phyloP scores from a whole-genome alignment of 1,140 invertebrate species.

The Ptiloglossa arizonensis region DNA sequence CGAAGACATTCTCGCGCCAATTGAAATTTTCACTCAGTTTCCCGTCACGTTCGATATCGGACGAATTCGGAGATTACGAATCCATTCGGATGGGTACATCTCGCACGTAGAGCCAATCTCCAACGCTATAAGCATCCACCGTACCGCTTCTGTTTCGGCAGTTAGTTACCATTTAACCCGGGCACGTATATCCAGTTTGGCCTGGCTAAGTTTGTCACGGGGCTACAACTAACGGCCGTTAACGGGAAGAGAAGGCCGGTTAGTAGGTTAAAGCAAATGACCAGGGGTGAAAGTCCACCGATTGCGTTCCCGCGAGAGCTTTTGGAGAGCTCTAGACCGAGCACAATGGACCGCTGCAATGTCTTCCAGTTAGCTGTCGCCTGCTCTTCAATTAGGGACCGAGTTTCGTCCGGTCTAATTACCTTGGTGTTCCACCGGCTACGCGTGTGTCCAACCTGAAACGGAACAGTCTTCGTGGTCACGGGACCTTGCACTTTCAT shows the following conservation, averaged over 20 bases:
- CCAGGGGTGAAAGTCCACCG: slow-evolving; percentile 5
- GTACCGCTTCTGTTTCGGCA: not conserved
- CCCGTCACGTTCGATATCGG: too few species aligned
- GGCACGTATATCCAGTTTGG: not conserved
- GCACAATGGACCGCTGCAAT: slow-evolving; percentile 11
- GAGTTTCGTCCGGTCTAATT: slow-evolving; percentile 54
- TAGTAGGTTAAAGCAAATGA: slow-evolving; percentile 23
- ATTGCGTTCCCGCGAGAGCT: slow-evolving; percentile 10
- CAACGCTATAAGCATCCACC: not conserved
- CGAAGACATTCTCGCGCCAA: too few species aligned
- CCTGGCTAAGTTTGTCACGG: slow-evolving; percentile 11
- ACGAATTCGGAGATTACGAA: too few species aligned
- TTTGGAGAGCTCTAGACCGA: not conserved
- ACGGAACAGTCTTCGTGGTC: not conserved
- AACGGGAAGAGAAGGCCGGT: slow-evolving; percentile 14
- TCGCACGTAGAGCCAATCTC: too few species aligned
- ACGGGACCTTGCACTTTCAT: slow-evolving; percentile 3
- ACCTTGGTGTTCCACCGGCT: slow-evolving; percentile 25
- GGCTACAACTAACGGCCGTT: slow-evolving; percentile 11
- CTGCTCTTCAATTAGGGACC: slow-evolving; percentile 44
- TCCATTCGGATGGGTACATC: too few species aligned
- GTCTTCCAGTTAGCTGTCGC: slow-evolving; percentile 45
- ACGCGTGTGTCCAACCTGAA: slow-evolving; percentile 41
- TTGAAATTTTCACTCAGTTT: too few species aligned
- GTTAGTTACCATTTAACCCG: slow-evolving; percentile 26